phyloP scores from a whole-genome alignment of 2,797 vertebrate species.

The Paguma larvata region DNA sequence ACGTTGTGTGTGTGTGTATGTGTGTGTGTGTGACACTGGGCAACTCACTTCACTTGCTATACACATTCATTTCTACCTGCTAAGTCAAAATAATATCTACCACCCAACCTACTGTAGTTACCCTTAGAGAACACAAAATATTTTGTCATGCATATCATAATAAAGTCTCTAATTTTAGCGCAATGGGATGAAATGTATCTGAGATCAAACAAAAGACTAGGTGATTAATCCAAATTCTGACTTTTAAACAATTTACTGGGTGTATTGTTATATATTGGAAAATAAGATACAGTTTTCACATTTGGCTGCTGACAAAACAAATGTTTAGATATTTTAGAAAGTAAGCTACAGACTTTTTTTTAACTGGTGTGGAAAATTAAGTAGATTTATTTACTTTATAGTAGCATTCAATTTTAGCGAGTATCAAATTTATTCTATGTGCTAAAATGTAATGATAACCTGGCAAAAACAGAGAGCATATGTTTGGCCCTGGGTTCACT shows the following conservation, averaged over 20 bases:
- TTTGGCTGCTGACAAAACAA: conserved; percentile 85
- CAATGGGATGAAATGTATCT: neutral
- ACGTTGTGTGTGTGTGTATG: neutral
- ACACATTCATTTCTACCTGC: neutral
- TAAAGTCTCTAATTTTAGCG: conserved; percentile 29
- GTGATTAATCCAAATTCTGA: conserved; percentile 61
- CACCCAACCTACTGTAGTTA: neutral
- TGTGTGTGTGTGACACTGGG: neutral
- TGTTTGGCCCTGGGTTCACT: neutral
- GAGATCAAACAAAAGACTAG: conserved; percentile 23
- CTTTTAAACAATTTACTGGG: conserved; percentile 23
- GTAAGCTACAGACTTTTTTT: conserved; percentile 76
- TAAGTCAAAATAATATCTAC: neutral
- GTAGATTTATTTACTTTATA: conserved; percentile 53
- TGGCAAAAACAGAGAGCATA: conserved; percentile 31
- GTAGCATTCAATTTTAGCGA: conserved; percentile 71
- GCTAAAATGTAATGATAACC: conserved; percentile 62
- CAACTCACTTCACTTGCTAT: neutral
- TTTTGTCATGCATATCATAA: neutral
- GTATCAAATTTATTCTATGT: conserved; percentile 66
- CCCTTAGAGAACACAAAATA: neutral
- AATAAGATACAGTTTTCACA: conserved; percentile 81
- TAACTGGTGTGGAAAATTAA: conserved; percentile 80
- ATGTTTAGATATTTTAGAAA: conserved; percentile 80
- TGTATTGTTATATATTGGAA: neutral